phyloP scores from a whole-genome alignment of 1,140 invertebrate genomes.

The Eurosta solidaginis region DNA sequence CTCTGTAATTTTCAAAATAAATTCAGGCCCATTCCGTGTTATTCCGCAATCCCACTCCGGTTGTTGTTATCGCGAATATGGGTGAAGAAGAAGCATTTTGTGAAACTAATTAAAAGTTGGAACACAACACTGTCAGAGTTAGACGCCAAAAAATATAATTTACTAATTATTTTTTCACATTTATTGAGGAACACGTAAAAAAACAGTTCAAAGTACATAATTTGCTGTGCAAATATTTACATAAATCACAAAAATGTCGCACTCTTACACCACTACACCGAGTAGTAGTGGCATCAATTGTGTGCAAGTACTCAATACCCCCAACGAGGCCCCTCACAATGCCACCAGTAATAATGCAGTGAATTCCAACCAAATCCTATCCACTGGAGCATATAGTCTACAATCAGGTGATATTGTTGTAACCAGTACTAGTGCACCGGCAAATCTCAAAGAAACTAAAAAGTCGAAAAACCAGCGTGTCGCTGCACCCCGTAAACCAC shows the following conservation, averaged over 20 bases:
- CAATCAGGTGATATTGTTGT: constrained; percentile 16
- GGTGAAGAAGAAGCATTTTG: not conserved
- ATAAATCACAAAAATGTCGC: not conserved
- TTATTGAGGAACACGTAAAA: not conserved
- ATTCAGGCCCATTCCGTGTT: too few species aligned
- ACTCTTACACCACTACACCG: not conserved
- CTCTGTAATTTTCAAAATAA: too few species aligned
- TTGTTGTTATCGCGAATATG: not conserved
- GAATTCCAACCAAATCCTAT: not conserved
- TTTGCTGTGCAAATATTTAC: not conserved
- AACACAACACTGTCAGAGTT: constrained; percentile 16
- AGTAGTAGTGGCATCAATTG: constrained; percentile 2
- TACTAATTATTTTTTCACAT: not conserved
- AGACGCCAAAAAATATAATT: not conserved
- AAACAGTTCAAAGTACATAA: not conserved
- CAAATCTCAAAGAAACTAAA: constrained; percentile 29
- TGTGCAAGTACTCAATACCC: not conserved
- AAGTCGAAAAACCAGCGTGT: not conserved
- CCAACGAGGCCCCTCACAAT: not conserved
- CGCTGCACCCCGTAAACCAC: constrained; percentile 61
- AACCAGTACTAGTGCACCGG: not conserved
- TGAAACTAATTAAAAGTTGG: constrained; percentile 16
- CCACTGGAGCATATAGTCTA: not conserved
- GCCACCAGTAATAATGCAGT: not conserved
- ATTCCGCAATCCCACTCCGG: too few species aligned